phyloP scores from a whole-genome alignment of 1,140 invertebrate genomes.

The Leptonema lineaticorne region DNA sequence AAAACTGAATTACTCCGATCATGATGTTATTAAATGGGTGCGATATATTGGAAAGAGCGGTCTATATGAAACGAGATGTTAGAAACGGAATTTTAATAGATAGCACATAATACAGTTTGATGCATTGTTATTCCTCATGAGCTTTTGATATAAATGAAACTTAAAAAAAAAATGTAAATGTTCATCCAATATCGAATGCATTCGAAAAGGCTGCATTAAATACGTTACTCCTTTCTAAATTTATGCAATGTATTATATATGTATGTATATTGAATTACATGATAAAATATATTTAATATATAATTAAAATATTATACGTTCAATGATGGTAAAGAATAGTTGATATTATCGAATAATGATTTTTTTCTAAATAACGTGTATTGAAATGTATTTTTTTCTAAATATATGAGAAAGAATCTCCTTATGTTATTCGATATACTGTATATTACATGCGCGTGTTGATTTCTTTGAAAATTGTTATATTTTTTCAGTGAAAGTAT shows the following conservation, averaged over 20 bases:
- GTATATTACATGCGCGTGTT: not conserved
- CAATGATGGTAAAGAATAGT: slow-evolving; percentile 1
- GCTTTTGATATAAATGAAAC: not conserved
- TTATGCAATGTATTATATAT: not conserved
- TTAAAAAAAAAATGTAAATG: not conserved
- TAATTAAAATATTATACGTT: slow-evolving; percentile 1
- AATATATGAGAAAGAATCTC: no score
- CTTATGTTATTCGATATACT: not conserved
- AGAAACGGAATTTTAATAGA: slow-evolving; percentile 45
- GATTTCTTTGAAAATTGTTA: no score
- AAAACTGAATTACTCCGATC: slow-evolving; percentile 99
- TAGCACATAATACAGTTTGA: slow-evolving; percentile 12
- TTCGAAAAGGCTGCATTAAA: no score
- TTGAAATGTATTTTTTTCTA: no score
- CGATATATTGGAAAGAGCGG: slow-evolving; percentile 98
- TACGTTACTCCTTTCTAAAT: not conserved
- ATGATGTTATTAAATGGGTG: slow-evolving; percentile 99
- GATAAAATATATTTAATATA: not conserved
- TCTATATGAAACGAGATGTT: slow-evolving; percentile 98
- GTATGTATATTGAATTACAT: not conserved
- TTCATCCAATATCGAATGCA: no score
- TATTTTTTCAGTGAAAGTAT: no score
- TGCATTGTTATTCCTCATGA: slow-evolving; percentile 1
- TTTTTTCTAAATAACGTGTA: not conserved
- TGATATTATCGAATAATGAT: slow-evolving; percentile 10